A percentile compares a stretch with the other conserved stretches of the same genome.
These are phyloP conservation scores for Lepidocyrtoides sp. DNA, from an alignment of 2,888 invertebrate species.

Conservation along the genomic window DNA sequence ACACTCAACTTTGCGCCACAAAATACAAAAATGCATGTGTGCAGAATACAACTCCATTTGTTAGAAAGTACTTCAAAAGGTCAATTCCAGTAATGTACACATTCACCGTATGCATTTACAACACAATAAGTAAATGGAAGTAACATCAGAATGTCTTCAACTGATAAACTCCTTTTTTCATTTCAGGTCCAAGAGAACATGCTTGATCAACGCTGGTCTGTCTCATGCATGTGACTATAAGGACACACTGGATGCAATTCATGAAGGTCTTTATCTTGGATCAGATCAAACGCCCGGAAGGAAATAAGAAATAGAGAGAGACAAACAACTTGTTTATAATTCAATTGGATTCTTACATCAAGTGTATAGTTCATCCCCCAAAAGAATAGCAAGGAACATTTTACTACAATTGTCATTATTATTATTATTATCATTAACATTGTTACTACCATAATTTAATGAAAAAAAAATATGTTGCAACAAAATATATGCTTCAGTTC, in stretches of 20 bases:
- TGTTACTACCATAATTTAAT: no score
- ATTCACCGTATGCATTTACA: no score
- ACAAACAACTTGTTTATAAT: neutral
- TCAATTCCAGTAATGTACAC: no score
- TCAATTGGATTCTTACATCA: neutral
- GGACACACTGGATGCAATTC: constrained; percentile 86
- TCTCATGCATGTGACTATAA: constrained; percentile 87
- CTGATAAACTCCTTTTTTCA: neutral
- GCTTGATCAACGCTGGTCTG: constrained; percentile 86
- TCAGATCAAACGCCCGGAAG: constrained; percentile 86
- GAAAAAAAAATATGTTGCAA: neutral
- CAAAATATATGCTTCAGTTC: neutral
- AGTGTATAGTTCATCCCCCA: neutral
- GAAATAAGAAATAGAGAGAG: constrained; percentile 80
- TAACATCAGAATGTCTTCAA: no score
- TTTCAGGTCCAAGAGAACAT: constrained; percentile 86
- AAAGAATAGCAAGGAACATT: neutral
- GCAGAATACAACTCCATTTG: no score
- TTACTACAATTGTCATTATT: neutral
- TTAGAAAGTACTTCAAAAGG: no score
- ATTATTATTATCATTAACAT: neutral
- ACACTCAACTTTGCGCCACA: no score
- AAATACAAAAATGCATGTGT: no score
- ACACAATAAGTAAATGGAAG: no score
- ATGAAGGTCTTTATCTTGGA: constrained; percentile 86